phyloP scores from a whole-genome alignment of 2,888 invertebrate species.

The Lypha dubia region DNA sequence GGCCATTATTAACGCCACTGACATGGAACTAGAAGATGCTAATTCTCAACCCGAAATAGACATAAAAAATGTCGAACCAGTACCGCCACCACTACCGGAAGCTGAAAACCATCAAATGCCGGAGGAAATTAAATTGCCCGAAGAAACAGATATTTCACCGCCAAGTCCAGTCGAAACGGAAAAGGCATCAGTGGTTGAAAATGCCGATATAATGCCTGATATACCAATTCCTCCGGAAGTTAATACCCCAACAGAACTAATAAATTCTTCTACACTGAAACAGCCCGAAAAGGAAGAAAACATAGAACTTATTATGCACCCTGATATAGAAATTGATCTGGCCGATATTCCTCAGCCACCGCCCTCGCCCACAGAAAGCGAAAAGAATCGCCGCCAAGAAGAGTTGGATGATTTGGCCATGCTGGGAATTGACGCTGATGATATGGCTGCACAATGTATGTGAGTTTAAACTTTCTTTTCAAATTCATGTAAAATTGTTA shows the following conservation, averaged over 20 bases:
- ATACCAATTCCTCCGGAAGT: conserved; percentile 76
- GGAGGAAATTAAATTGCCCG: neutral
- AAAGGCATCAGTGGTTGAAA: neutral
- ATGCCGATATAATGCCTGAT: conserved; percentile 65
- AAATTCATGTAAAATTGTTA: conserved; percentile 45
- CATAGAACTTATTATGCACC: conserved; percentile 26
- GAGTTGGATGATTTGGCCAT: conserved; percentile 90
- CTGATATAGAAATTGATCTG: conserved; percentile 76
- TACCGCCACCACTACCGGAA: conserved; percentile 55
- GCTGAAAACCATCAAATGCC: neutral
- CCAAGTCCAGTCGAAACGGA: neutral
- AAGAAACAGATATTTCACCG: neutral
- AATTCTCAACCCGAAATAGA: conserved; percentile 43
- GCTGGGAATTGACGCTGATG: conserved; percentile 93
- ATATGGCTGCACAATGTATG: conserved; percentile 84
- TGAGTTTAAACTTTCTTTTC: conserved; percentile 72
- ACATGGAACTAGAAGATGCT: conserved; percentile 69
- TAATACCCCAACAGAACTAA: neutral
- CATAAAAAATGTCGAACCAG: conserved; percentile 49
- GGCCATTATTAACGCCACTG: conserved; percentile 46
- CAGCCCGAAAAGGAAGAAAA: conserved; percentile 38
- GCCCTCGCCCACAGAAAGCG: conserved; percentile 80
- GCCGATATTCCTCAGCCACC: conserved; percentile 79
- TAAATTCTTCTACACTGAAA: conserved; percentile 26
- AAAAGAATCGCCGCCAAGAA: conserved; percentile 84